Conservation (phyloP, 2,888 invertebrate genomes). For the Smittia sp. region DNA sequence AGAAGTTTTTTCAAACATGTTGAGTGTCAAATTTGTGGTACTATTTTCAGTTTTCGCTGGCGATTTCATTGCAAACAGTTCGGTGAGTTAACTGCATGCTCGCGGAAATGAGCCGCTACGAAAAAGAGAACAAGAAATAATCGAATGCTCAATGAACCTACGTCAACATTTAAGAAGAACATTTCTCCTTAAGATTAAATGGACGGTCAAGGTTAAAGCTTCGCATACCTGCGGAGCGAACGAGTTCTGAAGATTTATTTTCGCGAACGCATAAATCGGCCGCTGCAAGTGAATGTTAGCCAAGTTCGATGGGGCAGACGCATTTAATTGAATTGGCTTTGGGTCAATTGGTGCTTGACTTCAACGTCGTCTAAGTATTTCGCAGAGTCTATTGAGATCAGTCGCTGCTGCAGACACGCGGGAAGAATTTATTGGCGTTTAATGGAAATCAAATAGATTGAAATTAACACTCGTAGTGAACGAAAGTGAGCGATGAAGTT, state of each 20-base stretch:
- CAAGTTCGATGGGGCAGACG: background rate
- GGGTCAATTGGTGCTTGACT: slow-evolving; percentile 20
- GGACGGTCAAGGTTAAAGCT: background rate
- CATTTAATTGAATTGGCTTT: background rate
- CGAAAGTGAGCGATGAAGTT: no score
- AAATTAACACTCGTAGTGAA: no score
- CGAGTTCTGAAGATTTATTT: background rate
- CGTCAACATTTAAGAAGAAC: background rate
- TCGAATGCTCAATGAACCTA: no score
- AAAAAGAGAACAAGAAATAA: no score
- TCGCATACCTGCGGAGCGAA: background rate
- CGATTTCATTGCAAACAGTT: no score
- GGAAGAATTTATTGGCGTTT: no score
- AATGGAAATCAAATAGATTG: no score
- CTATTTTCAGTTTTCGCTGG: no score
- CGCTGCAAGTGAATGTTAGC: background rate
- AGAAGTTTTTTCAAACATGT: no score
- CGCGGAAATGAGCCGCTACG: no score
- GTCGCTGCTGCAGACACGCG: background rate
- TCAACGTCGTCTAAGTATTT: background rate
- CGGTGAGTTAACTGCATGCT: no score
- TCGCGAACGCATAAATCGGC: background rate
- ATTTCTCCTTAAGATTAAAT: background rate
- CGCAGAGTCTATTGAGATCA: background rate
- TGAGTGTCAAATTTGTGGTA: no score